A percentile compares a stretch with the other conserved stretches of the same genome.
These are phyloP conservation scores for Beroe forskalii DNA, from an alignment of 37 sponge, comb jelly and placozoan genomes.

Conservation along the genomic window DNA sequence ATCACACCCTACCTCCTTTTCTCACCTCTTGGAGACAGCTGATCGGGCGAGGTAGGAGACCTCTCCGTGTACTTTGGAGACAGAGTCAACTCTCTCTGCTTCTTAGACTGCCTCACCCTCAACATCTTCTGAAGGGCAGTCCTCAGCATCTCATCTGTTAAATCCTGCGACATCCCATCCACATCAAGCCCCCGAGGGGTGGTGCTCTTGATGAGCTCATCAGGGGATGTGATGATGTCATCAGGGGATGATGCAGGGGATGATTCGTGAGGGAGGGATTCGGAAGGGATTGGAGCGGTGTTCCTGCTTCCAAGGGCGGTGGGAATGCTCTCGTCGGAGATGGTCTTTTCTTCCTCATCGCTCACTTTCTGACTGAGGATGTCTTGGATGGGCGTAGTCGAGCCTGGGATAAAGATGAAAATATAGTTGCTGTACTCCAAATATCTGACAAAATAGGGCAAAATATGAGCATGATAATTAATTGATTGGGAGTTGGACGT, in stretches of 20 bases:
- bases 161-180: not conserved
- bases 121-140: constrained; percentile 37
- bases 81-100: constrained; percentile 29
- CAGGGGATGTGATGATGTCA: not conserved
- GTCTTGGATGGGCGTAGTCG: constrained; percentile 38
- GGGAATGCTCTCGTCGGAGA: not conserved
- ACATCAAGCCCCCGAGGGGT: not conserved
- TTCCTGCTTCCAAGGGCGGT: not conserved
- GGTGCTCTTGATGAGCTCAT: constrained; percentile 3
- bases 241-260: not conserved
- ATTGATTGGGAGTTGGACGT: too few relatives aligned
- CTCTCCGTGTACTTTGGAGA: constrained; percentile 58
- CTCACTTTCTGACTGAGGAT: not conserved
- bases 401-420: constrained; percentile 14
- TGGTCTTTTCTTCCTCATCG: constrained; percentile 24
- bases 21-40: constrained; percentile 13
- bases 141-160: constrained; percentile 11
- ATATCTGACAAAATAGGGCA: too few relatives aligned
- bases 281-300: not conserved
- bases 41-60: constrained; percentile 38
- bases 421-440: not conserved
- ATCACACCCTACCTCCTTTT: not conserved
- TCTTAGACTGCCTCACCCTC: constrained; percentile 11
- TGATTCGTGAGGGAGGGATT: too few relatives aligned
- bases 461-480: too few relatives aligned